Evolutionary conservation across 2,113 vertebrate genomes (phyloP).

Genomic region (Rattus norvegicus): GRCr8 NC_086027.1:56126001-56126500

Average conservation of each 20-base stretch:
- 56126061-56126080: not conserved
- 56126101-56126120: not conserved
- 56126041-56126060: not conserved
- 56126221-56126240: not conserved
- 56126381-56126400: not conserved
- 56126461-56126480: not conserved
- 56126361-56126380: not conserved
- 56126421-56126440: not conserved
- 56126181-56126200: not conserved
- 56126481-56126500: not conserved
- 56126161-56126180: not conserved
- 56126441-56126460: not conserved
- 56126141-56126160: not conserved
- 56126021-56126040: not conserved
- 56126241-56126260: not conserved
- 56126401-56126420: not conserved
- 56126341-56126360: conserved; percentile 1
- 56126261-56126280: not conserved
- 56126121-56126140: not conserved
- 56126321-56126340: not conserved
- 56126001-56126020: not conserved
- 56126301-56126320: not conserved
- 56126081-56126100: not conserved
- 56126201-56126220: not conserved
- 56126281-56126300: not conserved